Conservation (phyloP, 2,113 vertebrate species). For the Greenwoodochromis staneri region DNA sequence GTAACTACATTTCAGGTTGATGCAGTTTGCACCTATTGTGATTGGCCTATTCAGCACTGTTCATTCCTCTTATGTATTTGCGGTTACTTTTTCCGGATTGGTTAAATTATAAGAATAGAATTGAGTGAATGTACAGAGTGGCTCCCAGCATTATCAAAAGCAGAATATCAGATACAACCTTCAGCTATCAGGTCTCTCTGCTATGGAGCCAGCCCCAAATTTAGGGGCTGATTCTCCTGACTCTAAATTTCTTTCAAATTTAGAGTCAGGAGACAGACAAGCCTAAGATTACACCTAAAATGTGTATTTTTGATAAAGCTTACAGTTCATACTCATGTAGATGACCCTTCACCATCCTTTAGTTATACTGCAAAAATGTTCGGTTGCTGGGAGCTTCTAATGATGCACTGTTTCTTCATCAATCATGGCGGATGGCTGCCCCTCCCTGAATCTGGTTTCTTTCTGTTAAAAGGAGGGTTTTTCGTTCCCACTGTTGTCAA, state of each 20-base stretch:
- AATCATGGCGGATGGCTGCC: background rate
- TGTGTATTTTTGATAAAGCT: fast-evolving
- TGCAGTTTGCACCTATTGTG: background rate
- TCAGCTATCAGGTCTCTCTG: background rate
- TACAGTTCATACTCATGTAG: background rate
- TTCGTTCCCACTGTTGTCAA: background rate
- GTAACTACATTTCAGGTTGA: background rate
- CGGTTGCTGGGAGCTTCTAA: background rate
- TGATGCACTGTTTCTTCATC: background rate
- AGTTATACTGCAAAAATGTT: background rate
- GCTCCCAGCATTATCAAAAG: background rate
- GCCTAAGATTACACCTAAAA: background rate
- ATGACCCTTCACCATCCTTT: background rate
- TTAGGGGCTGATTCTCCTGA: background rate
- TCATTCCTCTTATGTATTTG: background rate
- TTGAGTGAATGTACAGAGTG: background rate
- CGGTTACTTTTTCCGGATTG: fast-evolving
- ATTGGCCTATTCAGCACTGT: background rate
- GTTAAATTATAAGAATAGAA: background rate
- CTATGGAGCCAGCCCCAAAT: background rate
- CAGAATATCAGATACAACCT: background rate
- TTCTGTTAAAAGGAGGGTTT: background rate
- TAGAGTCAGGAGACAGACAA: background rate
- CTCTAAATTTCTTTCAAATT: background rate
- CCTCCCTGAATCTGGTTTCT: background rate